A percentile compares a stretch with the other conserved stretches of the same genome.
These are phyloP conservation scores for Nesospiza acunhae DNA, from an alignment of 2,113 vertebrate genomes.

Conservation along the genomic window DNA sequence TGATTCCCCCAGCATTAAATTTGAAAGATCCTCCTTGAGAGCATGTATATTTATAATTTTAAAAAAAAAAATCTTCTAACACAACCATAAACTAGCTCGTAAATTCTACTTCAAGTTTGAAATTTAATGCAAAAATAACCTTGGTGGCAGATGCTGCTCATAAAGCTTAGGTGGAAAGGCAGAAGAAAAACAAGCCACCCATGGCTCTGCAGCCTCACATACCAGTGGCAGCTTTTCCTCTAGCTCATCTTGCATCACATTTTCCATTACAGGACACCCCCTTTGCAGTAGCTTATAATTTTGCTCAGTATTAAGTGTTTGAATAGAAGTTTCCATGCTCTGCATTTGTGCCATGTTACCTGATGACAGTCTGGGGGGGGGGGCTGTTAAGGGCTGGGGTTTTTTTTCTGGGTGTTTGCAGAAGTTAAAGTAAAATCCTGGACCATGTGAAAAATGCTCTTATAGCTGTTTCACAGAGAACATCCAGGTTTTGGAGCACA, in stretches of 20 bases:
- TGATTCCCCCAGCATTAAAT: background rate
- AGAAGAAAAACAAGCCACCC: background rate
- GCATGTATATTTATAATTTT: accelerated
- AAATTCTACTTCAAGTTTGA: background rate
- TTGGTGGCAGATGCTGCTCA: background rate
- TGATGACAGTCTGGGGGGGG: background rate
- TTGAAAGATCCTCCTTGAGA: background rate
- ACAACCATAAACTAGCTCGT: background rate
- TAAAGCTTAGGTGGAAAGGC: background rate
- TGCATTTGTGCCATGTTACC: background rate
- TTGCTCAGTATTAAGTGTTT: background rate
- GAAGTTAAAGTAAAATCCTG: background rate
- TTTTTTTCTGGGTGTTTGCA: background rate
- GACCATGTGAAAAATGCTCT: background rate
- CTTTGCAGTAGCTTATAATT: background rate
- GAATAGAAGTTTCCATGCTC: background rate
- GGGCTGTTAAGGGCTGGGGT: too few relatives aligned
- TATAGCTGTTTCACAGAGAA: background rate
- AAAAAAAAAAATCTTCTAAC: background rate
- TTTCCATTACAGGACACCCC: constrained; percentile 17
- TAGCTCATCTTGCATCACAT: background rate
- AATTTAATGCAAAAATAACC: background rate
- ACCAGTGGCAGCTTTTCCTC: background rate
- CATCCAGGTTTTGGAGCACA: background rate
- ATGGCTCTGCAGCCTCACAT: background rate